A percentile compares a stretch with the other conserved stretches of the same genome.
Conservation (phyloP, 2,888 invertebrate species). For the Melanargia galathea region DNA sequence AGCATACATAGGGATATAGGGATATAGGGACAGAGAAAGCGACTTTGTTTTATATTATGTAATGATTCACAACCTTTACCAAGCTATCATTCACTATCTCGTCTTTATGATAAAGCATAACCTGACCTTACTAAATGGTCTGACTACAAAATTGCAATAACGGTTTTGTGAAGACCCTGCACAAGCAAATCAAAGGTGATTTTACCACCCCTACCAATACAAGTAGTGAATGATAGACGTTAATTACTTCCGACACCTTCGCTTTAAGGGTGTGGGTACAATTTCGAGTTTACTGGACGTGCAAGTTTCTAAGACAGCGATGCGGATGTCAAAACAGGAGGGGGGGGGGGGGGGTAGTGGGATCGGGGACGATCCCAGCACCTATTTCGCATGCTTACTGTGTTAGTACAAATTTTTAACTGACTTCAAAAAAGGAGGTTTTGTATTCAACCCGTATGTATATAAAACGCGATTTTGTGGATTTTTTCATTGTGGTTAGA, state of each 20-base stretch:
- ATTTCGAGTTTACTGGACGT: background rate
- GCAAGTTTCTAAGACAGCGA: constrained; percentile 17
- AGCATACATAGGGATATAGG: too few species aligned
- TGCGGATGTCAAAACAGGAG: constrained; percentile 5
- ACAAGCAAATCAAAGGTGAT: constrained; percentile 18
- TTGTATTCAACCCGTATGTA: too few species aligned
- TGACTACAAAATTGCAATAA: background rate
- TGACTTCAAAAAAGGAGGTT: too few species aligned
- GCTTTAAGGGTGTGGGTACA: constrained; percentile 14
- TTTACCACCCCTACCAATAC: constrained; percentile 23
- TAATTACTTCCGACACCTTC: constrained; percentile 30
- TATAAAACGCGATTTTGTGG: too few species aligned
- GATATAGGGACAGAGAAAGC: too few species aligned
- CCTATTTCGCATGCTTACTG: constrained; percentile 15
- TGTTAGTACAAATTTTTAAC: too few species aligned
- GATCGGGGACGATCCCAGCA: constrained; percentile 2
- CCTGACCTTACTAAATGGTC: background rate
- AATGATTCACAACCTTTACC: too few species aligned
- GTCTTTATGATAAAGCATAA: too few species aligned
- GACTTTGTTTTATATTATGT: too few species aligned
- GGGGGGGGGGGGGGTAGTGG: constrained; percentile 9
- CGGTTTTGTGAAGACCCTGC: constrained; percentile 3
- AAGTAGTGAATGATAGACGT: constrained; percentile 30
- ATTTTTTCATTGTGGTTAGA: too few species aligned
- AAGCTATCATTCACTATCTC: too few species aligned